Evolutionary conservation across 1,140 invertebrate genomes (phyloP).

Genomic region (Megalopta genalis): DNA sequence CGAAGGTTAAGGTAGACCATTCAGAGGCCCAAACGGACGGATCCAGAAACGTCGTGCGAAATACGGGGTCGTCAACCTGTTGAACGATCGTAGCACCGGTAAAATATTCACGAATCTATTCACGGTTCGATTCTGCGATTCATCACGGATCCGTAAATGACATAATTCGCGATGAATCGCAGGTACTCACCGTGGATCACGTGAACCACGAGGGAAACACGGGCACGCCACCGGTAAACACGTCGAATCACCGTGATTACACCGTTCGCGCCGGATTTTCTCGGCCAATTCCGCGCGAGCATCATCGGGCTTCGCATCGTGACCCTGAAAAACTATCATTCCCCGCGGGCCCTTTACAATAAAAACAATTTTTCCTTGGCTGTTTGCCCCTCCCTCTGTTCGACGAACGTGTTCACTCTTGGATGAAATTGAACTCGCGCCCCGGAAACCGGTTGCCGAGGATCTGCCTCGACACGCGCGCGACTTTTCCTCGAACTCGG

Average conservation of each 20-base stretch:
- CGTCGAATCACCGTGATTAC: conserved; percentile 1
- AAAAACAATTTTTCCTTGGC: conserved; percentile 7
- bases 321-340: conserved; percentile 26
- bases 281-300: neutral
- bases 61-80: too few relatives aligned
- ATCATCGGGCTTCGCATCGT: neutral
- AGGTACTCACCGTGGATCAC: too few relatives aligned
- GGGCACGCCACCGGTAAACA: neutral
- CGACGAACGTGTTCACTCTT: conserved; percentile 8
- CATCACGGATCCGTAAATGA: neutral
- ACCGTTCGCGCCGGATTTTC: conserved; percentile 1
- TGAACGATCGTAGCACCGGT: too few relatives aligned
- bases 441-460: conserved; percentile 26
- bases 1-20: too few relatives aligned
- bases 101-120: neutral
- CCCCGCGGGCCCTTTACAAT: neutral
- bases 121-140: neutral
- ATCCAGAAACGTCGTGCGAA: too few relatives aligned
- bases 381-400: too few relatives aligned
- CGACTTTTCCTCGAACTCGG: neutral
- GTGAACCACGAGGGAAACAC: neutral
- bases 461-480: neutral
- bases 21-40: too few relatives aligned
- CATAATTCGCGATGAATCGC: neutral
- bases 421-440: conserved; percentile 35